Evolutionary conservation across 1,140 invertebrate species (phyloP).

Genomic region (Panonychus citri): DNA sequence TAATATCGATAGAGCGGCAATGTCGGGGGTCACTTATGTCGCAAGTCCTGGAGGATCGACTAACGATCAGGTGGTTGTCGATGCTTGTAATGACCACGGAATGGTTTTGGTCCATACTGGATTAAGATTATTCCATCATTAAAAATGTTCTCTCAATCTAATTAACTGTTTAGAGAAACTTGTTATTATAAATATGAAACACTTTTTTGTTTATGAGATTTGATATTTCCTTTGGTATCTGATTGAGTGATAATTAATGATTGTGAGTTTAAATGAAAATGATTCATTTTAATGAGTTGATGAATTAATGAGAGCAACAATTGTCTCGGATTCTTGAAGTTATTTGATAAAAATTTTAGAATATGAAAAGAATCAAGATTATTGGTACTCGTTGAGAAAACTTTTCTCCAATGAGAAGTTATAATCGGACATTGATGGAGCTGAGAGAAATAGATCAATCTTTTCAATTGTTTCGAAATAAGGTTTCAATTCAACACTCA

Average conservation of each 20-base stretch:
- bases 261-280: too few relatives aligned
- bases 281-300: too few relatives aligned
- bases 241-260: too few relatives aligned
- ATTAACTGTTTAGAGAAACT: too few relatives aligned
- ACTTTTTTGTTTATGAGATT: too few relatives aligned
- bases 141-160: too few relatives aligned
- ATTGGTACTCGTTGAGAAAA: background rate
- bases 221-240: too few relatives aligned
- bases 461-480: background rate
- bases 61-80: constrained; percentile 69
- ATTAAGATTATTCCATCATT: constrained; percentile 85
- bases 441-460: background rate
- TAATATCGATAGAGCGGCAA: constrained; percentile 75
- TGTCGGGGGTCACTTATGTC: constrained; percentile 80
- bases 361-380: background rate
- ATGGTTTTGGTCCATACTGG: constrained; percentile 75
- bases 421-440: background rate
- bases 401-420: background rate
- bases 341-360: too few relatives aligned
- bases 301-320: too few relatives aligned
- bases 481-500: background rate
- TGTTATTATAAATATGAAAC: too few relatives aligned
- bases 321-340: too few relatives aligned
- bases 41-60: constrained; percentile 76
- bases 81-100: constrained; percentile 73